phyloP scores from a whole-genome alignment of 2,113 vertebrate species.

The Atractosteus spatula region DNA sequence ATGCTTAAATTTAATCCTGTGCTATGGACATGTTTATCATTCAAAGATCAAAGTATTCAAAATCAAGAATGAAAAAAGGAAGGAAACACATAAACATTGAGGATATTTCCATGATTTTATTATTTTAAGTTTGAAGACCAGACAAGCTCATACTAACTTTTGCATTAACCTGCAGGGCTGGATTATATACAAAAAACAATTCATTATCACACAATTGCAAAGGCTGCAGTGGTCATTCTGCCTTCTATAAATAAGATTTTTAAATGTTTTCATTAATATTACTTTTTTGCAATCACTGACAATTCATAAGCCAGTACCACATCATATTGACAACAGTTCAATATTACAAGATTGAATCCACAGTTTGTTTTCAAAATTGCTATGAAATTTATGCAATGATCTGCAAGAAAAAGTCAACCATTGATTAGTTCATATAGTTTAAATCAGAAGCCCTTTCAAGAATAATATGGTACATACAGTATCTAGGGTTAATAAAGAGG shows the following conservation, averaged over 20 bases:
- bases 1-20: too few species aligned
- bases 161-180: constrained; percentile 3
- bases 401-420: neutral
- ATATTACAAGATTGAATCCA: constrained; percentile 3
- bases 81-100: neutral
- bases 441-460: neutral
- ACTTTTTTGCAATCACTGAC: neutral
- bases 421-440: neutral
- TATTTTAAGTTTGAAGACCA: constrained; percentile 3
- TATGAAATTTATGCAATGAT: constrained; percentile 4
- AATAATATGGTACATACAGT: neutral
- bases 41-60: too few species aligned
- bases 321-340: constrained; percentile 1
- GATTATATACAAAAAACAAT: neutral
- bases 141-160: constrained; percentile 4
- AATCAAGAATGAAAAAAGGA: neutral
- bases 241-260: constrained; percentile 1
- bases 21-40: too few species aligned
- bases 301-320: constrained; percentile 2
- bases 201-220: neutral
- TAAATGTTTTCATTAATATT: neutral
- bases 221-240: constrained; percentile 1
- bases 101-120: neutral
- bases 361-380: neutral
- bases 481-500: neutral